Conservation (phyloP, 2,888 invertebrate species). For the Drosophila phalerata region DNA sequence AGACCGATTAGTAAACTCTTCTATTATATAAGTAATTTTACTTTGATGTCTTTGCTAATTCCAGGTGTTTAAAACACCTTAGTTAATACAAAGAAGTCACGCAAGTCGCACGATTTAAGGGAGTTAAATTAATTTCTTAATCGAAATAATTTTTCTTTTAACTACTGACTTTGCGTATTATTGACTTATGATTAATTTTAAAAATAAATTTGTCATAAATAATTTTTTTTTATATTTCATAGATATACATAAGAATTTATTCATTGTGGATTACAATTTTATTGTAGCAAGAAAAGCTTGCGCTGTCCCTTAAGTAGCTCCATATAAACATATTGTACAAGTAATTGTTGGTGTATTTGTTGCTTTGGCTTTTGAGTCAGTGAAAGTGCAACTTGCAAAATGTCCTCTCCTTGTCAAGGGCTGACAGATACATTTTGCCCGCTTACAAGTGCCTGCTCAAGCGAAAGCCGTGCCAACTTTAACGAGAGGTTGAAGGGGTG, state of each 20-base stretch:
- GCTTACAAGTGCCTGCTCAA: slow-evolving; percentile 47
- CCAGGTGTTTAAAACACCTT: slow-evolving; percentile 21
- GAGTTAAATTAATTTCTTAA: neutral
- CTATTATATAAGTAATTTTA: slow-evolving; percentile 9
- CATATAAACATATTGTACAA: slow-evolving; percentile 6
- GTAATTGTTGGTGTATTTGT: slow-evolving; percentile 19
- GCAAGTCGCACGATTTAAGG: neutral
- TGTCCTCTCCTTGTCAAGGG: slow-evolving; percentile 50
- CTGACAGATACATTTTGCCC: slow-evolving; percentile 61
- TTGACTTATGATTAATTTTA: too few species aligned
- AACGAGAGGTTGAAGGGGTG: slow-evolving; percentile 1
- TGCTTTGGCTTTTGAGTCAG: slow-evolving; percentile 37
- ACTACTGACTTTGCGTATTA: too few species aligned
- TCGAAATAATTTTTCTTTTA: too few species aligned
- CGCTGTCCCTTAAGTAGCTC: neutral
- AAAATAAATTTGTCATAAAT: neutral
- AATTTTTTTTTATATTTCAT: too few species aligned
- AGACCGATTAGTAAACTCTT: slow-evolving; percentile 25
- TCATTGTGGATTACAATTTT: too few species aligned
- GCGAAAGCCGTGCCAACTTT: slow-evolving; percentile 50
- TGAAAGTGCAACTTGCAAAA: slow-evolving; percentile 67
- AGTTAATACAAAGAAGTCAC: neutral
- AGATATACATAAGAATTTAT: too few species aligned
- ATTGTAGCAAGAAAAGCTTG: neutral
- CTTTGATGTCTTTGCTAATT: slow-evolving; percentile 47